Conservation (phyloP, 2,888 invertebrate genomes). For the Theodoxus fluviatilis region DNA sequence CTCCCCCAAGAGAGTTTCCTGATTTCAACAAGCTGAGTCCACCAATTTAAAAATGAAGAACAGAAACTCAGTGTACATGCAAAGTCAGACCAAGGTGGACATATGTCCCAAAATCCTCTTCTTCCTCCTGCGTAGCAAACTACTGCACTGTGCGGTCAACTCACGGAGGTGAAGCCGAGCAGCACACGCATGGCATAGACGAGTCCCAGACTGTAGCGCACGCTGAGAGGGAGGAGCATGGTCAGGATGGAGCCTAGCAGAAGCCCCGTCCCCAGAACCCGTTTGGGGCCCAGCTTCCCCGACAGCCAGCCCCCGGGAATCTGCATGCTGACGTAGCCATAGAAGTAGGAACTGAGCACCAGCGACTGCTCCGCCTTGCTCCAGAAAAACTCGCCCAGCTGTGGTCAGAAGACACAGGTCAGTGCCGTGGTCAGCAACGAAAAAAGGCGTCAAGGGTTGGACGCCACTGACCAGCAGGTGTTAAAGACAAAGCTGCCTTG, state of each 20-base stretch:
- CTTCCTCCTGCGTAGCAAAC: constrained; percentile 28
- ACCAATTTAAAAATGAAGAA: no score
- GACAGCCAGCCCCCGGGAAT: constrained; percentile 35
- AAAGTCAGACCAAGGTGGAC: no score
- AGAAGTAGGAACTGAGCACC: constrained; percentile 29
- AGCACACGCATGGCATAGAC: constrained; percentile 31
- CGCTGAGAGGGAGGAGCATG: constrained; percentile 30
- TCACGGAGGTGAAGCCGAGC: constrained; percentile 34
- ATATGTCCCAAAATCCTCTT: no score
- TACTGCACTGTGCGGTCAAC: constrained; percentile 48
- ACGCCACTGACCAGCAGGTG: no score
- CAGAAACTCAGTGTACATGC: no score
- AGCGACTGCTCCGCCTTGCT: constrained; percentile 18
- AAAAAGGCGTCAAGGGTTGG: no score
- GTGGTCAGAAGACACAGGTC: constrained; percentile 8
- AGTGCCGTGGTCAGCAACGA: no score
- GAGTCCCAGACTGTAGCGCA: constrained; percentile 26
- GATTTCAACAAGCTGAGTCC: constrained; percentile 6
- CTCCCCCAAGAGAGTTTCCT: not conserved
- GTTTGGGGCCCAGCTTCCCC: constrained; percentile 30
- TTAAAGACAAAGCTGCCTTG: no score
- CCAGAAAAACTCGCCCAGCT: constrained; percentile 25
- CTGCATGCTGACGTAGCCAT: constrained; percentile 28
- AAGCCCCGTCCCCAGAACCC: constrained; percentile 30
- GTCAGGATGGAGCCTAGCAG: constrained; percentile 26